Percentiles rank a stretch among this genome's conserved stretches.
Evolutionary conservation across 2,113 vertebrate species (phyloP).

Genomic region (Phrynosoma blainvillii): DNA sequence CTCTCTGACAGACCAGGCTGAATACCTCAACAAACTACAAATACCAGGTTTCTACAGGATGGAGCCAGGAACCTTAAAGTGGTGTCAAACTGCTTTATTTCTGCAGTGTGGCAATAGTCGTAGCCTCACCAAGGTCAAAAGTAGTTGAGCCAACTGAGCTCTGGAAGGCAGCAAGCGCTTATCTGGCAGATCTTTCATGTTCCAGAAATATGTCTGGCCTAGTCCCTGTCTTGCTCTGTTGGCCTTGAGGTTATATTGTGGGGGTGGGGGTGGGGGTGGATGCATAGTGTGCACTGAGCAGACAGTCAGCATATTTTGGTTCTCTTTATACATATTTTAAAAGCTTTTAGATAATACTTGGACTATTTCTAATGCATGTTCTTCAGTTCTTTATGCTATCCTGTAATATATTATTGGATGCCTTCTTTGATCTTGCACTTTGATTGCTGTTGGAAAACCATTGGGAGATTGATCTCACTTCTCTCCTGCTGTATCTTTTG

Average conservation of each 20-base stretch:
- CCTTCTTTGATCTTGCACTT: slow-evolving; percentile 61
- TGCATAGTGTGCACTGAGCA: slow-evolving; percentile 44
- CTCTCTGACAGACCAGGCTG: too few species aligned
- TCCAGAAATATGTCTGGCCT: not conserved
- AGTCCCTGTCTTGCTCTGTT: slow-evolving; percentile 29
- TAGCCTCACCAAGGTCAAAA: not conserved
- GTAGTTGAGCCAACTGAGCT: not conserved
- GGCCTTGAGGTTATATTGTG: slow-evolving; percentile 46
- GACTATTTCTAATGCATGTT: slow-evolving; percentile 45
- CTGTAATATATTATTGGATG: slow-evolving; percentile 57
- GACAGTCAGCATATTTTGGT: slow-evolving; percentile 61
- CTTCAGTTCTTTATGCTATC: slow-evolving; percentile 48
- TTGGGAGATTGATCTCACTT: slow-evolving; percentile 53
- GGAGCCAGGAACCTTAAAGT: too few species aligned
- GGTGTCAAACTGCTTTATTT: too few species aligned
- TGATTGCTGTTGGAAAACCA: slow-evolving; percentile 54
- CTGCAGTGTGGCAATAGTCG: not conserved
- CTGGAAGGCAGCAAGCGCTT: slow-evolving; percentile 28
- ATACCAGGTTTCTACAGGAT: too few species aligned
- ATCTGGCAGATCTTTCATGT: slow-evolving; percentile 30
- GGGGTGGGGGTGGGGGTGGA: slow-evolving; percentile 6
- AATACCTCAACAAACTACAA: too few species aligned
- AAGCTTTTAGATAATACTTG: slow-evolving; percentile 52
- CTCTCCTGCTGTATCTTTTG: slow-evolving; percentile 22
- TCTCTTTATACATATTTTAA: slow-evolving; percentile 62